These are phyloP conservation scores for Oncorhynchus mykiss DNA, from an alignment of 2,113 vertebrate genomes.

Conservation along the genomic window DNA sequence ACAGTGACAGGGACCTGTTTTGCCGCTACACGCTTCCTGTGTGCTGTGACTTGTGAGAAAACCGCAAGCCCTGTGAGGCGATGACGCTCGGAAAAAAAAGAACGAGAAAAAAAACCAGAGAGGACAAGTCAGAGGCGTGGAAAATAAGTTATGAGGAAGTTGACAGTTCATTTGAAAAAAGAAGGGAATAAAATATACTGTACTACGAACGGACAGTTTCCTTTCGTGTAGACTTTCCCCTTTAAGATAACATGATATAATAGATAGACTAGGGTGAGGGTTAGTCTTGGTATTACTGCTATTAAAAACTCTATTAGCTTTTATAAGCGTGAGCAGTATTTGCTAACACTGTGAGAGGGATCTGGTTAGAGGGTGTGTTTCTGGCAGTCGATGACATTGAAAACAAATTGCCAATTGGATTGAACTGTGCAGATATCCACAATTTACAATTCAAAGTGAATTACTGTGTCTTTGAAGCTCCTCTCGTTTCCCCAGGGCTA, in stretches of 20 bases:
- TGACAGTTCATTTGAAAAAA: constrained; percentile 57
- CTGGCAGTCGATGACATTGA: not conserved
- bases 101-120: constrained; percentile 33
- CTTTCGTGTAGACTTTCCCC: constrained; percentile 66
- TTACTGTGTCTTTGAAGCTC: constrained; percentile 17
- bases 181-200: constrained; percentile 51
- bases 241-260: constrained; percentile 48
- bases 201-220: constrained; percentile 62
- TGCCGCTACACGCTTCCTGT: constrained; percentile 77
- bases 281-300: not conserved
- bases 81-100: constrained; percentile 56
- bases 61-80: constrained; percentile 72
- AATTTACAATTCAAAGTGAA: constrained; percentile 17
- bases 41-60: constrained; percentile 66
- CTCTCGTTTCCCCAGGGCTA: constrained; percentile 45
- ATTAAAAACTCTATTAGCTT: not conserved
- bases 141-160: constrained; percentile 74
- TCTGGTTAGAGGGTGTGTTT: not conserved
- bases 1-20: constrained; percentile 79
- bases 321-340: too few species aligned
- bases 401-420: not conserved
- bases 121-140: constrained; percentile 67
- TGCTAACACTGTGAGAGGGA: too few species aligned
- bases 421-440: not conserved
- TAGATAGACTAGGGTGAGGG: not conserved